Evolutionary conservation across 2,888 invertebrate species (phyloP), one percentile per base, ranked within the genome.

Genomic region (Meta bourneti): DNA sequence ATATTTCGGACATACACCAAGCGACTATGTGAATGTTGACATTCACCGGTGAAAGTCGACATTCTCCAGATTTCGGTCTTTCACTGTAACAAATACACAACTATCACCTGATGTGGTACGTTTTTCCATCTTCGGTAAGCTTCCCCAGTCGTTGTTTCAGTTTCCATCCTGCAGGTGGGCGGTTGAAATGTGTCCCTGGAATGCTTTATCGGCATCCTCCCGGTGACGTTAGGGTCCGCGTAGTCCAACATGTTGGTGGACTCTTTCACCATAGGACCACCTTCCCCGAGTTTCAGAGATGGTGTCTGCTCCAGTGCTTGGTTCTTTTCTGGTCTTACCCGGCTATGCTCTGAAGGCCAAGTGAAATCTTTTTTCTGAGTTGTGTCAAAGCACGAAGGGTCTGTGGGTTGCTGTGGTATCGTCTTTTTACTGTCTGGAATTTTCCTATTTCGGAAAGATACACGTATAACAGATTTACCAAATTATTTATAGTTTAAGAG

Each of bases 201-300:
- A 0, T 0, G 72, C 78, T 70, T 86, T 1, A 34, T 19, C 7
- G 71, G 72, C 70, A 34, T 78, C 7, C 54, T 69, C n/a, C 13
- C 48, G 1, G 9, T 9, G 16, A 79, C 52, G n/a, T 71, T 13
- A 49, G 52, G 87, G 20, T 79, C 79, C 54, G 49, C 20, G 74
- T 80, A 87, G 16, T 87, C 87, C 34, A 72, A 16, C 79, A 72
- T 72, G 48, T 48, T 7, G 72, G 13, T 80, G 9, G 87, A 87
- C 13, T 72, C 34, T 20, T 11, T 16, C 11, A 19, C 52, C 87
- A 79, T 79, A n/a, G 87, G 54, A 11, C 69, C 20, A 0, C 54
- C 72, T 7, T 54, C 48, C 11, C 80, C 87, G 5, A 80, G 20
- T 11, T 72, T 78, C 4, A 72, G 19, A 8, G 69, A 52, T 5